phyloP scores from a whole-genome alignment of 2,888 invertebrate genomes.

The Conops quadrifasciatus region DNA sequence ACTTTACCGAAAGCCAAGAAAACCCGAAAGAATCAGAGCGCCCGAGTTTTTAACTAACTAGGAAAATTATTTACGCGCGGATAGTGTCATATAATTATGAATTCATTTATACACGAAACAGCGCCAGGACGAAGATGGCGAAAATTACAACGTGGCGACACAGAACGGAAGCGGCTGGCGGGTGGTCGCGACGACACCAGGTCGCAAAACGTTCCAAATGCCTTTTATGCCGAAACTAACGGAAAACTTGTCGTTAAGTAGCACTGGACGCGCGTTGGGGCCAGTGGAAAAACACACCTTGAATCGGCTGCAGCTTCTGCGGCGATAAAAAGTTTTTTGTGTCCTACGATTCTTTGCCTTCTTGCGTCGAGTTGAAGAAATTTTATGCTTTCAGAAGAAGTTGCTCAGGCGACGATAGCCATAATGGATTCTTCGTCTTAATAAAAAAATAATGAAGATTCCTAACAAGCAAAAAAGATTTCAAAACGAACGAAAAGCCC shows the following conservation, averaged over 20 bases:
- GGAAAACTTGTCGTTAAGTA: conserved; percentile 30
- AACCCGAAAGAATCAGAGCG: conserved; percentile 30
- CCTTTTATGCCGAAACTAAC: conserved; percentile 22
- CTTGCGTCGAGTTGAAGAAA: conserved; percentile 43
- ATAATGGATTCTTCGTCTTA: conserved; percentile 51
- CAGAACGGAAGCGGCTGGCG: conserved; percentile 12
- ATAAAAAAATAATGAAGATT: conserved; percentile 38
- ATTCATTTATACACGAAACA: conserved; percentile 54
- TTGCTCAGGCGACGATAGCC: conserved; percentile 62
- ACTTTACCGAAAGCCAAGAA: conserved; percentile 37
- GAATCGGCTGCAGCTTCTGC: conserved; percentile 16
- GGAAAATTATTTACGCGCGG: conserved; percentile 65
- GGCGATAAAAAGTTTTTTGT: conserved; percentile 32
- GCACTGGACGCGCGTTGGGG: conserved; percentile 29
- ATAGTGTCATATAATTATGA: conserved; percentile 66
- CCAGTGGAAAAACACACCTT: conserved; percentile 34
- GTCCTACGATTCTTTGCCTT: conserved; percentile 30
- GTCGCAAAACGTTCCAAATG: conserved; percentile 22
- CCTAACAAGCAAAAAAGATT: conserved; percentile 40
- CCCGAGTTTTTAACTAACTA: conserved; percentile 49
- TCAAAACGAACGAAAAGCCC: conserved; percentile 3
- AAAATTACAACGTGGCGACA: conserved; percentile 15
- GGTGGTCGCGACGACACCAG: conserved; percentile 11
- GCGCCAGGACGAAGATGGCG: conserved; percentile 33
- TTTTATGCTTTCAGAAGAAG: conserved; percentile 50